These are phyloP conservation scores for Protobothrops flavoviridis DNA, from an alignment of 2,113 vertebrate genomes.

Conservation along the genomic window DNA sequence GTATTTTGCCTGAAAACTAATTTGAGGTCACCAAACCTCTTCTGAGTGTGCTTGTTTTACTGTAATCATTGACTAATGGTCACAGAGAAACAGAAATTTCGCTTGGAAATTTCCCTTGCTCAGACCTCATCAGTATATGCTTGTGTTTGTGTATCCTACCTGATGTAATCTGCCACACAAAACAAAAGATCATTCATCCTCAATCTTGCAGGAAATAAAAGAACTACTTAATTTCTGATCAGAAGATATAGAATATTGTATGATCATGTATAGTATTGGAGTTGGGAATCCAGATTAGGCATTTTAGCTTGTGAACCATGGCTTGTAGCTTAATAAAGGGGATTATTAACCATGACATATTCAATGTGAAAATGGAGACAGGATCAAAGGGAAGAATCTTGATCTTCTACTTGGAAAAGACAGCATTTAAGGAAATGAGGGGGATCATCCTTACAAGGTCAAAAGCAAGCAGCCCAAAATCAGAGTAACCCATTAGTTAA, in stretches of 20 bases:
- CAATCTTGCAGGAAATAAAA: not conserved
- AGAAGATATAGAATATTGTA: not conserved
- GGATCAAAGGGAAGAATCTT: not conserved
- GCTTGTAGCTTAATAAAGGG: not conserved
- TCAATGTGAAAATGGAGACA: not conserved
- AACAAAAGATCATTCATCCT: not conserved
- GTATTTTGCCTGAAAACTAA: not conserved
- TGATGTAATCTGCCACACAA: not conserved
- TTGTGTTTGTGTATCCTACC: rapidly evolving
- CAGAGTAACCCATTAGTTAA: not conserved
- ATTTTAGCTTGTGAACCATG: not conserved
- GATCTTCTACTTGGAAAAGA: not conserved
- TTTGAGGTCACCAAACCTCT: not conserved
- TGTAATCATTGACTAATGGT: rapidly evolving
- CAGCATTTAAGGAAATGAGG: not conserved
- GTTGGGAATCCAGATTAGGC: not conserved
- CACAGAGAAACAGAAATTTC: not conserved
- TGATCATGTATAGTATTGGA: not conserved
- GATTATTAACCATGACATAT: not conserved
- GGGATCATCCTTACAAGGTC: not conserved
- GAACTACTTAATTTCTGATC: not conserved
- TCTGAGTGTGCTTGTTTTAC: rapidly evolving
- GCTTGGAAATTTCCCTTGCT: not conserved
- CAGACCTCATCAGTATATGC: rapidly evolving
- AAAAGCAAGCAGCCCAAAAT: not conserved